Evolutionary conservation across 2,113 vertebrate species (phyloP), one percentile per base, ranked within the genome.

Genomic region (Numenius arquata): DNA sequence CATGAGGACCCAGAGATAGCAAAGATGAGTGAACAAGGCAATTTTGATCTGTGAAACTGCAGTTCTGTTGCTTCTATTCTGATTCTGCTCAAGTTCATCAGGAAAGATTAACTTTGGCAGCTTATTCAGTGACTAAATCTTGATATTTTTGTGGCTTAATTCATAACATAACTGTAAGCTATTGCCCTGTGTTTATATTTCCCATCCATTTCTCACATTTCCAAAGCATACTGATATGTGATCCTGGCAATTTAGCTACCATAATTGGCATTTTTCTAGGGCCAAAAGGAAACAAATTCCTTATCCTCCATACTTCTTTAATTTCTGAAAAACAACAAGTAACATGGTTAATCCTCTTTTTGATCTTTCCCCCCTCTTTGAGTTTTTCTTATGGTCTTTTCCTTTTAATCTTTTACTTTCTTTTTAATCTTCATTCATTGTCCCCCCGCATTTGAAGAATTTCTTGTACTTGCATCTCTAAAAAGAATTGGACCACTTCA

Each of bases 161-260:
- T 98, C 98, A 98, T 98, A 98, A 98, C 98, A 98, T 98, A 98
- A 98, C 98, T 98, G 98, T 98, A 98, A 97, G 97, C 98, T 98
- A 97, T 98, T 98, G 97, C 97, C 85, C 81, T 96, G 76, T 98
- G 97, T 98, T 98, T 98, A 96, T 98, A 98, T 98, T 98, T 98
- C 97, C 98, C 98, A 98, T 98, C 97, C 98, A 98, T 98, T 98
- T 98, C 98, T 98, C 98, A 98, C 98, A 98, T 98, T 98, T 98
- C 98, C 98, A 98, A 98, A 98, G 98, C 98, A 98, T 97, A 97
- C 94, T 97, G 98, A 98, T 97, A 98, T 98, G 98, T 96, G 98
- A 98, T 98, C 98, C 88, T 86, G 96, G 97, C 97, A 98, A 97
- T 98, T 98, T 98, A 98, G 98, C 98, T 98, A 98, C 98, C 97